phyloP scores from a whole-genome alignment of 1,140 invertebrate genomes.

The Drosophila nasuta region DNA sequence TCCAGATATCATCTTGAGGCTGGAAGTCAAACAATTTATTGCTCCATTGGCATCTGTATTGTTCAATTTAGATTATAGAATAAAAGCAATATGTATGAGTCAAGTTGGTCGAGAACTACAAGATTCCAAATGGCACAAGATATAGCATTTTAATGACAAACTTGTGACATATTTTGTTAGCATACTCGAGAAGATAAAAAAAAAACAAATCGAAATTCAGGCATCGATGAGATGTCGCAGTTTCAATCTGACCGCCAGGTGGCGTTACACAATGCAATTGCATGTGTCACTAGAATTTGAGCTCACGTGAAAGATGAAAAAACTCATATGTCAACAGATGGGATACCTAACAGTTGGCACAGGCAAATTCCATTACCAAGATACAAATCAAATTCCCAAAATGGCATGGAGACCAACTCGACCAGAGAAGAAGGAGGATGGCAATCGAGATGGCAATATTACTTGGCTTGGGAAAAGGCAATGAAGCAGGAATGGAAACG shows the following conservation, averaged over 20 bases:
- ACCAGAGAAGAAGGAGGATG: too few species aligned
- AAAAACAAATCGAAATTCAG: background rate
- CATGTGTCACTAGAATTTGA: conserved; percentile 12
- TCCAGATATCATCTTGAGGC: conserved; percentile 22
- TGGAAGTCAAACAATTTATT: background rate
- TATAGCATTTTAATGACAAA: background rate
- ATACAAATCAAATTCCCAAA: conserved; percentile 76
- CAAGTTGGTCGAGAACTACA: background rate
- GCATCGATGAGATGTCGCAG: conserved; percentile 6
- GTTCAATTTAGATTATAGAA: conserved; percentile 5
- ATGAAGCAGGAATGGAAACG: background rate
- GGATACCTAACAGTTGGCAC: conserved; percentile 38
- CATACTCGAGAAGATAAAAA: background rate
- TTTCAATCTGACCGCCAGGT: conserved; percentile 46
- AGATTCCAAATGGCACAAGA: background rate
- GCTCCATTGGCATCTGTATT: background rate
- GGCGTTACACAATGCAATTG: conserved; percentile 47
- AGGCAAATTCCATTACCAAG: conserved; percentile 70
- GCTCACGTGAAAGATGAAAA: background rate
- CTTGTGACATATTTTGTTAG: background rate
- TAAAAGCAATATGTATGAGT: background rate
- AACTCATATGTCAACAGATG: conserved; percentile 48
- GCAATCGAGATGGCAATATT: background rate
- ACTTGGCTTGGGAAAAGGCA: background rate
- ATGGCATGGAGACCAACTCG: background rate